Evolutionary conservation across 2,113 vertebrate species (phyloP), one percentile per base, ranked within the genome.

Genomic region (Mesembrinibis cayennensis): DNA sequence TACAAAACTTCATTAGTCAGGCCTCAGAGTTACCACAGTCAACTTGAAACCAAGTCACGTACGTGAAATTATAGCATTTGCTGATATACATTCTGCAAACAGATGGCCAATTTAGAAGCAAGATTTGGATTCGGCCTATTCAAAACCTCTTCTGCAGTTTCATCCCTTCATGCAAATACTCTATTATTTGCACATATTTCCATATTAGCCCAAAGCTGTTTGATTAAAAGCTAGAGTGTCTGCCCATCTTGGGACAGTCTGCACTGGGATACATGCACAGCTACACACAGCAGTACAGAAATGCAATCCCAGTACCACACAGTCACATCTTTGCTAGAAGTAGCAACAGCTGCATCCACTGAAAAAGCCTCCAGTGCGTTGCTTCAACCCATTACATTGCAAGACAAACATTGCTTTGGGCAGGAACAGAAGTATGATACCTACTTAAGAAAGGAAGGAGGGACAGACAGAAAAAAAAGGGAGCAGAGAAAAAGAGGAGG

Each of bases 1-100:
- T 94, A 93, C 76, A 91, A 96, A 97, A 98, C 32, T 26, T 55
- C 13, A 19, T 88, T 78, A 62, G 85, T 58, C 94, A 95, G 88
- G 61, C 56, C 69, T 67, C 82, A 66, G 77, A 66, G 63, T 95
- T 72, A 94, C 72, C 83, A 72, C 40, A 58, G 27, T 16, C 47
- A 50, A 36, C 47, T 82, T 50, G 85, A 91, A 89, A 91, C 19
- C 27, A 72, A 91, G 82, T 82, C 58, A 36, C 23, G 8, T 50
- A 94, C 15, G 0, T 91, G 77, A 93, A 94, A 82, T 59, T 58
- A 45, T 23, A 94, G 42, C 40, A 58, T 69, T 82, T 82, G 25
- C 61, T 92, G 77, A 56, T 72, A 45, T 2, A 58, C 0, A 4
- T 71, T 97, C 61, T 91, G 70, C 62, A 84, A 89, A 87, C 34